A percentile compares a stretch with the other conserved stretches of the same genome.
These are phyloP conservation scores for Stramonita haemastoma DNA, from an alignment of 2,888 invertebrate genomes.

Conservation along the genomic window DNA sequence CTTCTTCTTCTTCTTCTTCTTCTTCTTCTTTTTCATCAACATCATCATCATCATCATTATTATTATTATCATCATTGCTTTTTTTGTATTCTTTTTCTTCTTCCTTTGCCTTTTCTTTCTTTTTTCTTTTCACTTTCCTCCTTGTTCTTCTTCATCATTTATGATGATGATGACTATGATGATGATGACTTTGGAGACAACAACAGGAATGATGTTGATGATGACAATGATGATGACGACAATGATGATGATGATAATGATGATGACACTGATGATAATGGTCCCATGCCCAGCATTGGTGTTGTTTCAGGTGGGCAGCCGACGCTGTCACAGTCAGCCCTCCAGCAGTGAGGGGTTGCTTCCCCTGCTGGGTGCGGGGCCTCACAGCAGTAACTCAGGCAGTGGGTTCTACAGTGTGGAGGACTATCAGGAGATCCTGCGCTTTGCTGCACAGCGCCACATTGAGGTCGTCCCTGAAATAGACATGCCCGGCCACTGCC, in stretches of 20 bases:
- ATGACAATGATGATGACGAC: not conserved
- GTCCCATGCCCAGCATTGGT: too few relatives aligned
- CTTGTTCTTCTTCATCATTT: too few relatives aligned
- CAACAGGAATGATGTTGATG: slow-evolving; percentile 49
- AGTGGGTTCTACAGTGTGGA: slow-evolving; percentile 63
- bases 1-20: too few relatives aligned
- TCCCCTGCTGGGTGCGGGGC: slow-evolving; percentile 69
- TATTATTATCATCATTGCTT: too few relatives aligned
- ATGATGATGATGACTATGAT: too few relatives aligned
- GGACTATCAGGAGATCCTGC: slow-evolving; percentile 67
- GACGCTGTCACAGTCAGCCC: slow-evolving; percentile 62
- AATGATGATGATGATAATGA: not conserved
- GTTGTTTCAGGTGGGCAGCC: slow-evolving; percentile 63
- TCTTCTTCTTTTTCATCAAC: too few relatives aligned
- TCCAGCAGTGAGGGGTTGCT: slow-evolving; percentile 59
- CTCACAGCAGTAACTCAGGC: slow-evolving; percentile 56
- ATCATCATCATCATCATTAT: not conserved
- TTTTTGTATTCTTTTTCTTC: too few relatives aligned
- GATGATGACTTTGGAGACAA: not conserved
- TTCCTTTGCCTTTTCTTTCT: too few relatives aligned
- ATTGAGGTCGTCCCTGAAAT: slow-evolving; percentile 74
- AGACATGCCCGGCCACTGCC: slow-evolving; percentile 74
- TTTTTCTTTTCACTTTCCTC: too few relatives aligned
- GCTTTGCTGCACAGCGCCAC: slow-evolving; percentile 62
- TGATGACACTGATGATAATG: not conserved